These are phyloP conservation scores for Fulmarus glacialis DNA, from an alignment of 2,113 vertebrate genomes.

Conservation along the genomic window DNA sequence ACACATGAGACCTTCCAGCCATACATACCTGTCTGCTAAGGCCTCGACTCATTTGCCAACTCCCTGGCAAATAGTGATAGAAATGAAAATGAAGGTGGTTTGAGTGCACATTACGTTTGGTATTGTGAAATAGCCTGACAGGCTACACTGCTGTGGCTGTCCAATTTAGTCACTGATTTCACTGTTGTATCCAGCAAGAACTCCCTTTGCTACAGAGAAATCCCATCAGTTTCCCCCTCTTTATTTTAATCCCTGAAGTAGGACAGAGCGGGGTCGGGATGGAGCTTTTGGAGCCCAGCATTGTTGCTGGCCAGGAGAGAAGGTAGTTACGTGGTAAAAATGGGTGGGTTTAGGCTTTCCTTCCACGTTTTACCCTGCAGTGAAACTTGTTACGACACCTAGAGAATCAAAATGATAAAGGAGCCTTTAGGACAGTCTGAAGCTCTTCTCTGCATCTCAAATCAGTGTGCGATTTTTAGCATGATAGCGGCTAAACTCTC, in stretches of 20 bases:
- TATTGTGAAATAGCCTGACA: background rate
- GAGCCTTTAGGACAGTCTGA: background rate
- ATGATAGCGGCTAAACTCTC: background rate
- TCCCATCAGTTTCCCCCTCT: background rate
- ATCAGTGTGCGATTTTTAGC: background rate
- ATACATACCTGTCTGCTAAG: background rate
- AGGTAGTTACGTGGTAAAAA: fast-evolving
- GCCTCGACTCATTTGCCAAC: background rate
- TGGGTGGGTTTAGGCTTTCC: background rate
- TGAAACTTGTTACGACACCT: background rate
- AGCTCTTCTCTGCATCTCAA: background rate
- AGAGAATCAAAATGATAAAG: background rate
- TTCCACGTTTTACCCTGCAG: background rate
- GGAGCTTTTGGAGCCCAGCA: background rate
- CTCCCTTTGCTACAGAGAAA: background rate
- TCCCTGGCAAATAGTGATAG: background rate
- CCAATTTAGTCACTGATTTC: background rate
- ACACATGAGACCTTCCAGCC: background rate
- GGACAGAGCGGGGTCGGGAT: fast-evolving
- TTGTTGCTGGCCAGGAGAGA: background rate
- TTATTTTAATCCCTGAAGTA: background rate
- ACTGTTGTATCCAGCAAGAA: background rate
- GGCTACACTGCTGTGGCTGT: background rate
- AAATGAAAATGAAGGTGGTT: background rate
- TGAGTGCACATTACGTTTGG: background rate